Percentiles rank a stretch among this genome's conserved stretches.
Conservation (phyloP, 2,797 vertebrate species). For the Sebastes hubbsi region DNA sequence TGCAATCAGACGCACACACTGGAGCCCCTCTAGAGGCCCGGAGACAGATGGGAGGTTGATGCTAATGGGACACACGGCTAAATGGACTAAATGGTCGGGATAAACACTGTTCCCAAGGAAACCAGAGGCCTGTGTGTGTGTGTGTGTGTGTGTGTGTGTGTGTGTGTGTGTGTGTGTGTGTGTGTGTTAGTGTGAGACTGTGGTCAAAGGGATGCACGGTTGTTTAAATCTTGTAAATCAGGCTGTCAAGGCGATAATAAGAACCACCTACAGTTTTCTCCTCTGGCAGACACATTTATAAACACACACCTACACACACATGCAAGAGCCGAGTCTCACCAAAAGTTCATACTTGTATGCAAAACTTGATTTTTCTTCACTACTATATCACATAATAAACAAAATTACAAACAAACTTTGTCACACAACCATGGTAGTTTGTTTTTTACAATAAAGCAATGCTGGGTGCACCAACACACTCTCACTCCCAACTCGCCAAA, state of each 20-base stretch:
- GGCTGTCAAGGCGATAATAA: slow-evolving; percentile 36
- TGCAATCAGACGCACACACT: slow-evolving; percentile 9
- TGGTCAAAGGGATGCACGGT: slow-evolving; percentile 38
- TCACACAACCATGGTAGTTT: neutral
- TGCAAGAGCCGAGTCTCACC: neutral
- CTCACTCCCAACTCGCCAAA: too few relatives aligned
- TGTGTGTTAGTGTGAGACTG: neutral
- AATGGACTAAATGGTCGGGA: slow-evolving; percentile 69
- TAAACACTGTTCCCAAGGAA: slow-evolving; percentile 67
- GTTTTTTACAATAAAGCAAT: neutral
- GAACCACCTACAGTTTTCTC: slow-evolving; percentile 31
- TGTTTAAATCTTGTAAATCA: slow-evolving; percentile 60
- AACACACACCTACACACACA: slow-evolving; percentile 5
- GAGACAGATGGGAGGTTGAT: slow-evolving; percentile 74
- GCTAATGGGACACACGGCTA: slow-evolving; percentile 71
- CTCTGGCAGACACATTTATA: slow-evolving; percentile 9
- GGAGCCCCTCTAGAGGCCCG: slow-evolving; percentile 41
- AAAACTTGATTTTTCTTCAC: neutral
- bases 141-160: neutral
- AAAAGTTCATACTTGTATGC: neutral
- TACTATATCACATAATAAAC: neutral
- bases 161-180: neutral
- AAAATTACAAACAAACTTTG: neutral
- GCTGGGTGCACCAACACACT: too few relatives aligned
- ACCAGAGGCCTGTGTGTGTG: slow-evolving; percentile 20